Evolutionary conservation across 2,888 invertebrate genomes (phyloP).

Genomic region (Ferrisia virgata): DNA sequence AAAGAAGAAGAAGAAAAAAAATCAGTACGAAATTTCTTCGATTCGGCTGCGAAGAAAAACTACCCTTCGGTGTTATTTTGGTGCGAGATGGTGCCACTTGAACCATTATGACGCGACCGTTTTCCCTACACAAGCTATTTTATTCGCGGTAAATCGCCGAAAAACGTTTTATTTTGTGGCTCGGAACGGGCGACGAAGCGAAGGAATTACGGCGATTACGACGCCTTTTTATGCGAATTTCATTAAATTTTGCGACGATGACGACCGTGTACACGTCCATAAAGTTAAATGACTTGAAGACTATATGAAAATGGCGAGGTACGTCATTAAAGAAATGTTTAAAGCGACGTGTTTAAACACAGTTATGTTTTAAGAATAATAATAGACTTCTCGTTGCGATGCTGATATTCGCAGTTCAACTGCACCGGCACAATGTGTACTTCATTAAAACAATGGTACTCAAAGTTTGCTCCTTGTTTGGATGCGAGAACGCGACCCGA

Average conservation of each 20-base stretch:
- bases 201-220: neutral
- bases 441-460: constrained; percentile 41
- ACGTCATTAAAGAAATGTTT: constrained; percentile 43
- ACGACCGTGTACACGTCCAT: constrained; percentile 25
- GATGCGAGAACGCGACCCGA: too few relatives aligned
- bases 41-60: neutral
- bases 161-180: neutral
- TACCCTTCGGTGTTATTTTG: neutral
- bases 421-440: constrained; percentile 31
- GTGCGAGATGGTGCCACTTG: neutral
- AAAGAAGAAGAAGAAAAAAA: neutral
- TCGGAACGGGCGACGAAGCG: neutral
- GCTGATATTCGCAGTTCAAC: constrained; percentile 33
- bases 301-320: constrained; percentile 17
- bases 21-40: neutral
- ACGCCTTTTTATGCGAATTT: constrained; percentile 3
- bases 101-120: neutral
- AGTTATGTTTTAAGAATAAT: constrained; percentile 39
- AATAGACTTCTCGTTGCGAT: constrained; percentile 24
- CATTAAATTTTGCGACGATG: constrained; percentile 9
- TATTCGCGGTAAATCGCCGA: neutral
- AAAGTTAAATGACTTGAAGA: constrained; percentile 46
- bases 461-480: neutral
- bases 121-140: neutral
- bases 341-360: constrained; percentile 32